A percentile compares a stretch with the other conserved stretches of the same genome.
Conservation (phyloP, 2,113 vertebrate species). For the Dryoscopus gambensis region DNA sequence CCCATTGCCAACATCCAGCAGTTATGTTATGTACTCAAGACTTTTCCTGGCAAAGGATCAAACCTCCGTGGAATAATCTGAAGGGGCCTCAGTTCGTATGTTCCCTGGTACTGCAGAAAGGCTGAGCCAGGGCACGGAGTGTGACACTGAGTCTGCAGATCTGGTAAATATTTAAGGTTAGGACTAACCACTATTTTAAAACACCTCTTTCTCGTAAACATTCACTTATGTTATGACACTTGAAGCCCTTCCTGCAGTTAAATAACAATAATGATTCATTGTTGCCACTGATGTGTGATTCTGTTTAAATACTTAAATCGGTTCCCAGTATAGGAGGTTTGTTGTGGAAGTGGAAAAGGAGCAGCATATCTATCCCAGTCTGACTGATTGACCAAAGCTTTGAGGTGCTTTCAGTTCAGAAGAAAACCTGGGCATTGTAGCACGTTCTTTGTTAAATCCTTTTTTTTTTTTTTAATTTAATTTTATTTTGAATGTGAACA, state of each 20-base stretch:
- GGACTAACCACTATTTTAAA: neutral
- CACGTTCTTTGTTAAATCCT: neutral
- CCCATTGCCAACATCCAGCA: slow-evolving; percentile 20
- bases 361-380: neutral
- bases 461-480: neutral
- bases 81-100: neutral
- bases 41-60: slow-evolving; percentile 24
- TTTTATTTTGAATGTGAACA: neutral
- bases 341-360: neutral
- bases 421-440: neutral
- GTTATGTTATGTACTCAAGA: neutral
- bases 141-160: neutral
- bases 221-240: neutral
- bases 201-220: neutral
- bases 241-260: neutral
- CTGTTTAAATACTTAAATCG: neutral
- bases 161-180: slow-evolving; percentile 18
- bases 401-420: neutral
- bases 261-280: neutral
- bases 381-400: neutral
- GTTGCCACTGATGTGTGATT: neutral
- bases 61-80: slow-evolving; percentile 6
- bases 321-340: neutral
- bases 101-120: neutral
- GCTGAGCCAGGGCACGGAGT: neutral